Conservation (phyloP, 2,113 vertebrate genomes). For the Varanus salvator region DNA sequence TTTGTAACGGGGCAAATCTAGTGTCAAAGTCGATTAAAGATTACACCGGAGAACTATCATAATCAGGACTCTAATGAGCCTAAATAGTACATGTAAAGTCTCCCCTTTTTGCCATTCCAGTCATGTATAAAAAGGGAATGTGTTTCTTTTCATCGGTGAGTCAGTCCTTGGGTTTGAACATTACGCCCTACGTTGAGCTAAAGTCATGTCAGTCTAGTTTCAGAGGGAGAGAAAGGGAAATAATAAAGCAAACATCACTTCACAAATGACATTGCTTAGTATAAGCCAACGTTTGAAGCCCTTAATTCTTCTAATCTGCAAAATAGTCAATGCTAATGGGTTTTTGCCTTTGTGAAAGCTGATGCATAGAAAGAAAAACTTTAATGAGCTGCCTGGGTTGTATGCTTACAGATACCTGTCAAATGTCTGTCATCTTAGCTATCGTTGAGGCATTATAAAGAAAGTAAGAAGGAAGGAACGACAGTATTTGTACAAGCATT, state of each 20-base stretch:
- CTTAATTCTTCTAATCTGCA: constrained; percentile 91
- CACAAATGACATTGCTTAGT: constrained; percentile 89
- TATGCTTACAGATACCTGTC: constrained; percentile 90
- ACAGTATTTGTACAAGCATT: constrained; percentile 90
- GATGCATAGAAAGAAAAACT: constrained; percentile 90
- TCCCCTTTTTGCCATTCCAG: constrained; percentile 93
- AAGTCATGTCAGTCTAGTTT: constrained; percentile 91
- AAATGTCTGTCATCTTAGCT: constrained; percentile 89
- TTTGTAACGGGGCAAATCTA: constrained; percentile 99
- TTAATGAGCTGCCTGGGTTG: constrained; percentile 90
- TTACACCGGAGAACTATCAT: constrained; percentile 98
- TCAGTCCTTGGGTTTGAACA: constrained; percentile 89
- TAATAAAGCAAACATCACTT: constrained; percentile 90
- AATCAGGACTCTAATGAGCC: constrained; percentile 99
- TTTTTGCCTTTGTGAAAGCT: constrained; percentile 91
- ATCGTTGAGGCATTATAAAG: constrained; percentile 88
- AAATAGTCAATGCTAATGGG: constrained; percentile 94
- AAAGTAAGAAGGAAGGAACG: constrained; percentile 86
- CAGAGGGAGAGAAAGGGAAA: constrained; percentile 87
- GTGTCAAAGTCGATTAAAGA: constrained; percentile 99
- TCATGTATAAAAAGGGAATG: constrained; percentile 89
- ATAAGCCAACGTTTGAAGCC: constrained; percentile 90
- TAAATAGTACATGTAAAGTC: constrained; percentile 89
- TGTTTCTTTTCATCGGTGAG: constrained; percentile 89
- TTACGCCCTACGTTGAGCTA: constrained; percentile 87